phyloP scores from a whole-genome alignment of 2,888 invertebrate species.

The Dolichopus griseipennis region DNA sequence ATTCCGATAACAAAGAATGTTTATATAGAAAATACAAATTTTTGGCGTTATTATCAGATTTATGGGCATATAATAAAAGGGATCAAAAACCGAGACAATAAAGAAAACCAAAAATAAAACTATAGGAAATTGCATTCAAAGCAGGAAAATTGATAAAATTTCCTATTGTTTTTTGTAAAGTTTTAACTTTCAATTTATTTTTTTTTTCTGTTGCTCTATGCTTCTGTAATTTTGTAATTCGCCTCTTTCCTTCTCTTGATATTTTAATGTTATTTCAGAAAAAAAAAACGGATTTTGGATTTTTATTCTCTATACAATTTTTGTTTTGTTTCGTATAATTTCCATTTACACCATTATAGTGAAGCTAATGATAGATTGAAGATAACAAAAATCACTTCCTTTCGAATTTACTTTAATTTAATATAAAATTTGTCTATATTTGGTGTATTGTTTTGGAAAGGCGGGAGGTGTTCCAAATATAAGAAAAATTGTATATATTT shows the following conservation, averaged over 20 bases:
- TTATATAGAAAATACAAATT: neutral
- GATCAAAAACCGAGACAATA: neutral
- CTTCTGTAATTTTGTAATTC: neutral
- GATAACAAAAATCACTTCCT: neutral
- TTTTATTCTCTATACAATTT: neutral
- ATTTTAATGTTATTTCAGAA: no score
- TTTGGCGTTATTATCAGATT: neutral
- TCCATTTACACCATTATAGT: neutral
- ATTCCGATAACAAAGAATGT: neutral
- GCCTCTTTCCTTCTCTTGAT: neutral
- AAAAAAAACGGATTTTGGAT: no score
- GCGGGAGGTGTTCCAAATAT: no score
- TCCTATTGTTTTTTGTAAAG: neutral
- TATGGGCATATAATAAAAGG: neutral
- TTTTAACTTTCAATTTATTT: no score
- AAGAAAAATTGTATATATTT: no score
- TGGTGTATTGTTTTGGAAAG: no score
- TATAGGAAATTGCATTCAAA: neutral
- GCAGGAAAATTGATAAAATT: slow-evolving; percentile 6
- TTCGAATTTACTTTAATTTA: neutral
- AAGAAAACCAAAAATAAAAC: neutral
- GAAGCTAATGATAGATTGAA: neutral
- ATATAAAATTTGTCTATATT: neutral
- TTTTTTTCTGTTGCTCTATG: neutral
- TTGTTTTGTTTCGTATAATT: neutral